Percentiles rank a stretch among this genome's conserved stretches.
Evolutionary conservation across 2,888 invertebrate species (phyloP).

Genomic region (Ceraclea dissimilis): DNA sequence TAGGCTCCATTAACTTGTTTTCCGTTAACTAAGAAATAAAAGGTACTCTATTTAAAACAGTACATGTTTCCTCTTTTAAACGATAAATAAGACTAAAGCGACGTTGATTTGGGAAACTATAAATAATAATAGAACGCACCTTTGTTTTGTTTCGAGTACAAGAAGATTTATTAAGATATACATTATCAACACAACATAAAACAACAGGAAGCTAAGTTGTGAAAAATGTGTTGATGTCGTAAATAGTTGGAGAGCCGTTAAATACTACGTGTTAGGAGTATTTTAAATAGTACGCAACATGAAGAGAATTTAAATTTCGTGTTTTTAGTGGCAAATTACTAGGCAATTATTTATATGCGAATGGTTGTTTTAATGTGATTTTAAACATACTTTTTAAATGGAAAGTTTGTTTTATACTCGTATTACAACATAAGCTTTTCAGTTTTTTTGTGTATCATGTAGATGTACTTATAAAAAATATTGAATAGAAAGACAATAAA

Average conservation of each 20-base stretch:
- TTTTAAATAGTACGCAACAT: neutral
- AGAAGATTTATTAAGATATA: neutral
- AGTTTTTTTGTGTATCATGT: too few relatives aligned
- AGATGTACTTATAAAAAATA: too few relatives aligned
- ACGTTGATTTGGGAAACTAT: neutral
- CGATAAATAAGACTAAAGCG: neutral
- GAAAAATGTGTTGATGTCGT: slow-evolving; percentile 1
- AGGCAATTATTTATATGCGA: neutral
- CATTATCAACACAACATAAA: neutral
- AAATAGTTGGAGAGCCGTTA: slow-evolving; percentile 1
- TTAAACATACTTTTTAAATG: neutral
- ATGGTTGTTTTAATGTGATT: neutral
- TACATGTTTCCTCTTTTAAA: neutral
- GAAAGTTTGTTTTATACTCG: neutral
- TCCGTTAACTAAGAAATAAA: slow-evolving; percentile 1
- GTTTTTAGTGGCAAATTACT: neutral
- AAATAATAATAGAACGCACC: neutral
- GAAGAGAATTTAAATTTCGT: neutral
- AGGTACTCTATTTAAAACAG: neutral
- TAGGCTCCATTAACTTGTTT: slow-evolving; percentile 17
- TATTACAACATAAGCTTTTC: too few relatives aligned
- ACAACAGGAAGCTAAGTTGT: neutral
- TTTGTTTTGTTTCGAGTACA: neutral
- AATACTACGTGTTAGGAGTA: neutral
- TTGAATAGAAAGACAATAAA: too few relatives aligned